Evolutionary conservation across 2,797 vertebrate genomes (phyloP).

Genomic region (Myripristis murdjan): DNA sequence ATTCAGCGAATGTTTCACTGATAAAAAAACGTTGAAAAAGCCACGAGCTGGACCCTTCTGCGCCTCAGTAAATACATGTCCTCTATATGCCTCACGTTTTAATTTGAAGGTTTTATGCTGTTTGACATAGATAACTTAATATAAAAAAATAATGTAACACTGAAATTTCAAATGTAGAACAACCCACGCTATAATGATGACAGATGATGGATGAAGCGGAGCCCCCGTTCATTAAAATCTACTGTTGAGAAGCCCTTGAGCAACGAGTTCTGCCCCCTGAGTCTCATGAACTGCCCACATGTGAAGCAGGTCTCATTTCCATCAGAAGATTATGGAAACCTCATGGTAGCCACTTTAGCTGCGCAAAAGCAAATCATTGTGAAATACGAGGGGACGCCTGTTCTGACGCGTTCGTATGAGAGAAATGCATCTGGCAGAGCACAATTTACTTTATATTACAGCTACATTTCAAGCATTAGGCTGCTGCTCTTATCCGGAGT

Average conservation of each 20-base stretch:
- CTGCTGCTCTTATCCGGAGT: background rate
- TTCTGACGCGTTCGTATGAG: constrained; percentile 16
- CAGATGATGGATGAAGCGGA: constrained; percentile 55
- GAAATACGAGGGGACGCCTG: constrained; percentile 5
- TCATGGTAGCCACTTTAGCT: constrained; percentile 2
- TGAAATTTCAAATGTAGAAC: background rate
- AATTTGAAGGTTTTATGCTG: constrained; percentile 5
- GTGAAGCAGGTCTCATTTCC: constrained; percentile 10
- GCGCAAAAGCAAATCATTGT: constrained; percentile 7
- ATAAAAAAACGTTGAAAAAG: no score
- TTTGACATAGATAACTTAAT: background rate
- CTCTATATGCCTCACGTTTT: no score
- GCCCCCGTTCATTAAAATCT: constrained; percentile 44
- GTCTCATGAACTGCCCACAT: constrained; percentile 22
- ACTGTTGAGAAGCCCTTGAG: constrained; percentile 51
- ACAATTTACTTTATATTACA: background rate
- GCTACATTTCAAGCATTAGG: background rate
- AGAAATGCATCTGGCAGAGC: background rate
- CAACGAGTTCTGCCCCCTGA: background rate
- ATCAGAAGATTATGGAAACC: constrained; percentile 15
- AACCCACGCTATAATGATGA: constrained; percentile 39
- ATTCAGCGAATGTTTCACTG: no score
- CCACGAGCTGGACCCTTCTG: no score
- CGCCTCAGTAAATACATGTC: no score
- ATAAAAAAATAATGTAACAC: constrained; percentile 21